Evolutionary conservation across 2,113 vertebrate species (phyloP), one percentile per base, ranked within the genome.

Genomic region (Gadus chalcogrammus): DNA sequence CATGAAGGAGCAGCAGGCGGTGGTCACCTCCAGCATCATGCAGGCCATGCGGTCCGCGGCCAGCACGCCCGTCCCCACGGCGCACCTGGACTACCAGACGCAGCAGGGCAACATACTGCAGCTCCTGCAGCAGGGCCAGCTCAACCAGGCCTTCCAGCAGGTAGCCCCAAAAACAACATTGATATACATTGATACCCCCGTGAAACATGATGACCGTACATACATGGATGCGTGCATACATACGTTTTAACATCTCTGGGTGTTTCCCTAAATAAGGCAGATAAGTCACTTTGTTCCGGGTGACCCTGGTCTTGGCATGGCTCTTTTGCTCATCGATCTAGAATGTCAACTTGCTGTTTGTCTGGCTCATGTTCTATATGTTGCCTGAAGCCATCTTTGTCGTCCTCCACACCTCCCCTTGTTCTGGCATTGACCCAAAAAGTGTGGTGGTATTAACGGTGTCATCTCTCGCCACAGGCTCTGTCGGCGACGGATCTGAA

Each of bases 81-180:
- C 95, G 3, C 97, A 97, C 87, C 86, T 97, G 1, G 97, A 99
- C 91, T 97, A 94, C 91, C 97, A 98, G 83, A 92, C 95, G 2
- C 97, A 98, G 87, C 97, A 98, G 88, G 92, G 95, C 61, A 95
- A 93, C 82, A 94, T 99, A 75, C 90, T 99, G 69, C 96, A 96
- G 88, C 91, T 98, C 66, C 91, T 99, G 38, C 97, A 99, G 87
- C 97, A 98, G 87, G 97, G 97, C 69, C 95, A 97, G 77, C 94
- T 99, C 87, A 99, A 99, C 82, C 96, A 99, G 88, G 97, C 97
- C 73, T 99, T 99, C 84, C 97, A 99, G 88, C 97, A 99, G 97
- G 97, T 98, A 79, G 75, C 16, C 15, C 11, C 13, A 9, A 53
- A 2, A 12, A 16, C 55, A 15, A 15, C 5, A 48, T 48, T 9